Base-by-base conservation (phyloP, 1,140 invertebrate species). In the Lepidostoma basale region DNA sequence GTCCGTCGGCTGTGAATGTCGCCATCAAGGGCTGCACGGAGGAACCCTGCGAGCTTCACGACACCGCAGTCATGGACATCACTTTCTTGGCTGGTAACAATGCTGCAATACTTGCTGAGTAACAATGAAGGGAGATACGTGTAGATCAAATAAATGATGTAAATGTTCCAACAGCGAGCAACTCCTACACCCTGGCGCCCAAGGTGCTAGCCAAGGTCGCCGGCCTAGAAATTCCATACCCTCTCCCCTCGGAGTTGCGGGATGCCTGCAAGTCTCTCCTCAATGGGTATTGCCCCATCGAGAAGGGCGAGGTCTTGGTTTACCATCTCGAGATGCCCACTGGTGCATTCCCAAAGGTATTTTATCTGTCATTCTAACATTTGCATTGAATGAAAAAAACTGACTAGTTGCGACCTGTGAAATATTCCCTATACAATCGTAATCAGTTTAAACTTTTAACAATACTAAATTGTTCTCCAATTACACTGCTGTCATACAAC, bases 261-360 rank as follows among this genome's bases (percentile, higher is more conserved):
- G 28, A 67, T 18, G 64, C 9, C 14, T 67, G 64, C 16, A 42
- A 58, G 1, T 22, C 40, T 16, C 23, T 67, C 22, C 18, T 8
- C 16, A 58, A 58, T 16, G 49, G 49, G 2, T 56, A 30, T 36
- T 67, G 64, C 18, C 64, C 64, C 2, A 0, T 67, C 12, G 52
- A 44, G 2, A 8, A 40, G 25, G 26, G 18, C 5, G 52, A 58
- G 18, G 23, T 42, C 8, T n/a, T 67, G 5, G n/a, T 10, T 6
- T 67, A 58, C 28, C 49, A 45, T 22, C 23, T 67, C 12, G 25
- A 40, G 18, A 67, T 67, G 64, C 52, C 49, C 4, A 26, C 58
- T 9, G 6, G 10, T 5, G 26, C 10, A 1, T 67, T 58, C 28
- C 64, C 64, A 12, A 33, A 42, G 49, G 64, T 60, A 33, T n/a